These are phyloP conservation scores for Meliscaeva auricollis DNA, from an alignment of 2,888 invertebrate genomes.

Conservation along the genomic window DNA sequence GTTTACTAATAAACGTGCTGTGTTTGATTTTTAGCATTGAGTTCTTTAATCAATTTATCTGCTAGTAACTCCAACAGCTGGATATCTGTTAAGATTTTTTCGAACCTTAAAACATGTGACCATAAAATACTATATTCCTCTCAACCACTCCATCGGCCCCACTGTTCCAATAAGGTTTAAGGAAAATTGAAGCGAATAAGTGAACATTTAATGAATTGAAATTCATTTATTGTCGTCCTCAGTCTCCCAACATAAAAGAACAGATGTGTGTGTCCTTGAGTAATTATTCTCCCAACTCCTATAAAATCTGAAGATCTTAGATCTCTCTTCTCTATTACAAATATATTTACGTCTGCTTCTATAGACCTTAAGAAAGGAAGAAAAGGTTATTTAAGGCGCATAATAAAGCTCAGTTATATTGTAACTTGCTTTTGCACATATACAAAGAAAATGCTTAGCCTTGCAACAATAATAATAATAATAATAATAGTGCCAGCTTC, in stretches of 20 bases:
- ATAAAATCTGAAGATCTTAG: slow-evolving; percentile 4
- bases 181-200: slow-evolving; percentile 54
- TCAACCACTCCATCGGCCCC: slow-evolving; percentile 38
- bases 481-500: slow-evolving; percentile 62
- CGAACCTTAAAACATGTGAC: no score
- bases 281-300: slow-evolving; percentile 58
- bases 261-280: slow-evolving; percentile 59
- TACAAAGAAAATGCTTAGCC: slow-evolving; percentile 69
- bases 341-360: not conserved
- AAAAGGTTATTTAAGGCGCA: slow-evolving; percentile 52
- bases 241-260: slow-evolving; percentile 33
- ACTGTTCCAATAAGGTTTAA: slow-evolving; percentile 1
- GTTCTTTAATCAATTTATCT: no score
- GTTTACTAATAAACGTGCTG: no score
- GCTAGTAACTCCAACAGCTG: no score
- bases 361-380: not conserved
- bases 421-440: slow-evolving; percentile 36
- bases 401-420: slow-evolving; percentile 49
- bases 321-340: not conserved
- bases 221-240: slow-evolving; percentile 68
- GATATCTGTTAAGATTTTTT: no score
- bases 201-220: slow-evolving; percentile 72
- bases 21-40: no score
- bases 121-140: no score
- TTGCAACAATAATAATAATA: slow-evolving; percentile 74